Evolutionary conservation across 2,113 vertebrate species (phyloP).

Genomic region (Centropristis striata): DNA sequence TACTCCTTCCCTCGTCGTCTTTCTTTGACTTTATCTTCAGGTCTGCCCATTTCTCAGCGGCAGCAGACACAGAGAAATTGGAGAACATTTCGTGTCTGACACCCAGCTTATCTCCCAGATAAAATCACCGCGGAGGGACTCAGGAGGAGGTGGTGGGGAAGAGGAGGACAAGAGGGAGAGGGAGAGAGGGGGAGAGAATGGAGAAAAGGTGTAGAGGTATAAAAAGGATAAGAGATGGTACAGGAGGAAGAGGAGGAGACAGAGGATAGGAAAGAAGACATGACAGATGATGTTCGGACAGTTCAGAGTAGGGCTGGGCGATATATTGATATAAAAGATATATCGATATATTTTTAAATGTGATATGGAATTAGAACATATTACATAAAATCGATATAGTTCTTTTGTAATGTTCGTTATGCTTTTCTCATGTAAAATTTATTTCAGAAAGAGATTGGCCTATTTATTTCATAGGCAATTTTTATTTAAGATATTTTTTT

Average conservation of each 20-base stretch:
- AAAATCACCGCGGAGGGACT: slow-evolving; percentile 54
- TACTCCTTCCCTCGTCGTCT: background rate
- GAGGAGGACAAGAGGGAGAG: slow-evolving; percentile 22
- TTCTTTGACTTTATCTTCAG: slow-evolving; percentile 57
- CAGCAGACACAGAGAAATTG: slow-evolving; percentile 66
- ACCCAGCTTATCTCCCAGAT: slow-evolving; percentile 67
- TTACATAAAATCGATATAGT: too few relatives aligned
- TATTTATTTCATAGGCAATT: too few relatives aligned
- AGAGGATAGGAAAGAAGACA: slow-evolving; percentile 12
- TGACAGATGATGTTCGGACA: background rate
- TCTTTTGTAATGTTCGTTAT: too few relatives aligned
- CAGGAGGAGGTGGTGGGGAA: slow-evolving; percentile 21
- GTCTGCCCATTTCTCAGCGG: slow-evolving; percentile 45
- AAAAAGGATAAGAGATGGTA: slow-evolving; percentile 1
- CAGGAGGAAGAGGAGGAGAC: background rate
- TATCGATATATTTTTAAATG: too few relatives aligned
- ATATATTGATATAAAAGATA: too few relatives aligned
- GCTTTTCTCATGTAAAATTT: too few relatives aligned
- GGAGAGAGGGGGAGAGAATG: slow-evolving; percentile 5
- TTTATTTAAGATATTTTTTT: too few relatives aligned
- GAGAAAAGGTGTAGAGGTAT: background rate
- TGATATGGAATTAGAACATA: too few relatives aligned
- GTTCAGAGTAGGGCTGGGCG: too few relatives aligned
- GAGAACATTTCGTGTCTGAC: slow-evolving; percentile 71
- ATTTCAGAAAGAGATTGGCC: too few relatives aligned